Evolutionary conservation across 2,888 invertebrate species (phyloP).

Genomic region (Pollenia amentaria): DNA sequence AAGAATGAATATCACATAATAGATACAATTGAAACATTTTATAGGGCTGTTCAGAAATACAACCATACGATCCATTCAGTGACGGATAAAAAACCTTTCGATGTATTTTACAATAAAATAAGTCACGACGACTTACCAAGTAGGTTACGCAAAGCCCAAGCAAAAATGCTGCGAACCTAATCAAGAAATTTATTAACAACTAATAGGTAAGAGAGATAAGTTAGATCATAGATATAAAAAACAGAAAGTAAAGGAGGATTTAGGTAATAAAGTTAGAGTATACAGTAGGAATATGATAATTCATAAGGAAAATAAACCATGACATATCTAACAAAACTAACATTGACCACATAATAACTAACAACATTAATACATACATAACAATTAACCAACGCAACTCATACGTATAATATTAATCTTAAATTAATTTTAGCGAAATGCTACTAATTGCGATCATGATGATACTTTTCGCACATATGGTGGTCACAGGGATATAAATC

Average conservation of each 20-base stretch:
- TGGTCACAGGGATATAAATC: neutral
- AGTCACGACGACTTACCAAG: no score
- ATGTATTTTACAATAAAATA: no score
- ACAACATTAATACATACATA: conserved; percentile 7
- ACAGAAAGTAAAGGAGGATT: conserved; percentile 36
- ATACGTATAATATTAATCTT: neutral
- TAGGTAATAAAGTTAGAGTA: conserved; percentile 39
- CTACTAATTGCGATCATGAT: neutral
- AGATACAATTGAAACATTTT: no score
- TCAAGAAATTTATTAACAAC: neutral
- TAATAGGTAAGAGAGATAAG: neutral
- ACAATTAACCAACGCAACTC: neutral
- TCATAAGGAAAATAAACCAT: conserved; percentile 33
- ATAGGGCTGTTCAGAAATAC: no score
- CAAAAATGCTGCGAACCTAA: neutral
- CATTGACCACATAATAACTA: neutral
- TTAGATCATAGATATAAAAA: conserved; percentile 16
- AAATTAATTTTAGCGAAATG: neutral
- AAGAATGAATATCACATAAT: no score
- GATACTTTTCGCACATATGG: neutral
- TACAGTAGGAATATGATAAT: conserved; percentile 24
- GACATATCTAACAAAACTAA: conserved; percentile 7
- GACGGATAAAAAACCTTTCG: no score
- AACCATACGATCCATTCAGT: no score
- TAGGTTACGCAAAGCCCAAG: neutral